Base-by-base conservation (phyloP, 2,797 vertebrate genomes). In the Acridotheres tristis region DNA sequence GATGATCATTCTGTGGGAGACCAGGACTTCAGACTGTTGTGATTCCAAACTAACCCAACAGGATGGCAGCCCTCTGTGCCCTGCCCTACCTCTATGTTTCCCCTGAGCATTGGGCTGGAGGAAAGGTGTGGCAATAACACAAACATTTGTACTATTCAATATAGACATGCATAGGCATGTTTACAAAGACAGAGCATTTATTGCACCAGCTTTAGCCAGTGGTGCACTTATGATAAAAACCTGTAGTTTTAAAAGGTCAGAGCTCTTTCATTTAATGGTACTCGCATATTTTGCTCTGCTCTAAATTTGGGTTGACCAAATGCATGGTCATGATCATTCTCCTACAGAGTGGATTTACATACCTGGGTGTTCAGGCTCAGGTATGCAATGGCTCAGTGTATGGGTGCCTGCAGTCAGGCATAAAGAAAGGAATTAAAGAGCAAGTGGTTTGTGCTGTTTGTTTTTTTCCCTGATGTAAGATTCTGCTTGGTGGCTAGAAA, bases 401-500 rank as follows among this genome's bases (percentile, higher is more conserved):
- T 40, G 42, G 48, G 62, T 66, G 78, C 38, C 43, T 73, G 27
- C 29, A 54, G 59, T 20, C 57, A 36, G 32, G 26, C 30, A 17
- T 50, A 69, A 91, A 42, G 61, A 68, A 78, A 72, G 26, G 27
- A 62, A 55, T 53, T 57, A 12, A 72, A 32, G 34, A 73, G 47
- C 36, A 54, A 51, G 38, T 15, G 2, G 45, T 54, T 27, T 0
- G 0, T 1, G 2, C 26, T 1, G 0, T 30, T 84, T 48, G 51
- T 38, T 89, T 62, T 55, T 69, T 79, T 23, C 29, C 50, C 34
- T 51, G n/a, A 3, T 3, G 40, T 36, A 25, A 51, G 7, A 5
- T 38, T 48, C 42, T 47, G 17, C 48, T 50, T 20, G 9, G 18
- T 48, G 51, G 10, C 17, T 47, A 32, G 47, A 36, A 50, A 67